Base-by-base conservation (phyloP, 2,888 invertebrate species). In the Polietes domitor region DNA sequence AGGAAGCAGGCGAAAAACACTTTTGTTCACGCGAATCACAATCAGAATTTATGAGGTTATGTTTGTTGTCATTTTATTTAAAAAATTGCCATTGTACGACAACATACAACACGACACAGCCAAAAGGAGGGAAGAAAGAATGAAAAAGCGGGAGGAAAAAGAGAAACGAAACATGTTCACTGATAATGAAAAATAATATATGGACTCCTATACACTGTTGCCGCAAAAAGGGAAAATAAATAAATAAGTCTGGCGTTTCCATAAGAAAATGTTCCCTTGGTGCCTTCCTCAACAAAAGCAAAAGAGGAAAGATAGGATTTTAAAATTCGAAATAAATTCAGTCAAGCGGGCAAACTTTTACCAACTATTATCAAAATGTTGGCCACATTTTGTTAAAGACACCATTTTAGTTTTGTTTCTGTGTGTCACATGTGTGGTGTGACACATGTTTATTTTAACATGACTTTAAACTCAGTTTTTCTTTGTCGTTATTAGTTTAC, bases 31-130 rank as follows among this genome's bases (percentile, higher is more conserved):
- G 37, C 43, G 37, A 37, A 7, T 0, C 24, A 68, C n/a, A 61
- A 41, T 68, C 24, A 43, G 9, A 68, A 68, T 41, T 68, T 68
- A 68, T 43, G 43, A 68, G 68, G 68, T 68, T 68, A 68, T 68
- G 68, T 68, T 68, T 24, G 24, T 41, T 68, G 68, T 43, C 68
- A 43, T 24, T 24, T 68, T 68, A 24, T 68, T 68, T 24, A 43
- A 68, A 43, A 68, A 43, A 68, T 41, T 68, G 63, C 10, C 9
- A 63, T 61, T 17, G 37, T 65, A 68, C 19, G 24, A 65, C 6
- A 12, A 17, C 26, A 68, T 12, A 41, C 15, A 43, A 65, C 9
- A 28, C 5, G 19, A n/a, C 19, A 65, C 32, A 37, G 24, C 21
- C 6, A 65, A n/a, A n/a, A n/a, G n/a, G n/a, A n/a, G n/a, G n/a